Evolutionary conservation across 2,113 vertebrate species (phyloP).

Genomic region (Tychaedon coryphoeus): DNA sequence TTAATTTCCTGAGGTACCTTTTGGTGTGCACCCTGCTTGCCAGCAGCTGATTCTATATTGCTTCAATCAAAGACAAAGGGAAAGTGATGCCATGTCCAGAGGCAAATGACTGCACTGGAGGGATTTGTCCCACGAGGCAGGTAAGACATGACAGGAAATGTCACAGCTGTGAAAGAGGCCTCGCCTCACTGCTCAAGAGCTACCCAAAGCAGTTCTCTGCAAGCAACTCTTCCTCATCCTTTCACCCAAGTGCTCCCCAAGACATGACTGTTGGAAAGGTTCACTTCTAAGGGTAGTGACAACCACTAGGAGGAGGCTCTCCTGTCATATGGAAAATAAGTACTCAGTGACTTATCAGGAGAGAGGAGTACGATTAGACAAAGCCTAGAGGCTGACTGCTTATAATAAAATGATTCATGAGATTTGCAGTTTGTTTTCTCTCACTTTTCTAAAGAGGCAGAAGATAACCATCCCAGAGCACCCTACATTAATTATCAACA

Average conservation of each 20-base stretch:
- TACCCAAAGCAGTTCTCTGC: not conserved
- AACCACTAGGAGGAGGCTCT: not conserved
- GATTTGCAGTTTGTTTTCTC: not conserved
- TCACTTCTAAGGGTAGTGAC: not conserved
- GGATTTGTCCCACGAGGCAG: not conserved
- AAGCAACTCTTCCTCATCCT: rapidly evolving
- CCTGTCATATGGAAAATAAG: not conserved
- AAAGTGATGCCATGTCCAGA: rapidly evolving
- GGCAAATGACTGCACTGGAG: not conserved
- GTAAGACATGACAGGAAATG: not conserved
- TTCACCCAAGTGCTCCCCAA: not conserved
- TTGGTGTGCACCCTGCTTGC: not conserved
- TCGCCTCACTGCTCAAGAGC: not conserved
- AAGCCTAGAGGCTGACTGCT: not conserved
- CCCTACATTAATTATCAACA: not conserved
- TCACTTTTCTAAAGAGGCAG: not conserved
- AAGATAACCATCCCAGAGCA: not conserved
- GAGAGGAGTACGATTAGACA: not conserved
- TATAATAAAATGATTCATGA: not conserved
- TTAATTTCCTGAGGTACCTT: not conserved
- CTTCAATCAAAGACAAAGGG: not conserved
- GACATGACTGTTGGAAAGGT: not conserved
- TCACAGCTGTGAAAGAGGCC: not conserved
- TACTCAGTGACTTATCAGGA: not conserved
- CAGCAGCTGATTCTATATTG: not conserved